Percentiles rank a stretch among this genome's conserved stretches.
Evolutionary conservation across 1,140 invertebrate species (phyloP).

Genomic region (Brachystomella parvula): DNA sequence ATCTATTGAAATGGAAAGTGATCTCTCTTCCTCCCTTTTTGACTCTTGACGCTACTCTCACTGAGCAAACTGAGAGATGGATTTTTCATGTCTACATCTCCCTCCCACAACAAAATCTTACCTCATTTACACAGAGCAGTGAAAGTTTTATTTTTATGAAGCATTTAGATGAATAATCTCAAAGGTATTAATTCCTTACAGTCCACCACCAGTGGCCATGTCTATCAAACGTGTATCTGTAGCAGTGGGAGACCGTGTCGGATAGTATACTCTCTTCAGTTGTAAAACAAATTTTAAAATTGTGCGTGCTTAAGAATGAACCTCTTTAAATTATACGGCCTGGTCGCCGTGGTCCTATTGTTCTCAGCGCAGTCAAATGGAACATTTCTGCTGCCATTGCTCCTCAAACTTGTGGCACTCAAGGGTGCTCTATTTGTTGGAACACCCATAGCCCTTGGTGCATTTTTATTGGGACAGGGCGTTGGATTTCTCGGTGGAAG

Average conservation of each 20-base stretch:
- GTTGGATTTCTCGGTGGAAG: conserved; percentile 35
- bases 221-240: background rate
- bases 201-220: background rate
- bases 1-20: too few species aligned
- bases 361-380: background rate
- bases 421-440: conserved; percentile 35
- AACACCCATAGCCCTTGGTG: conserved; percentile 31
- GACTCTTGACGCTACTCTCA: too few species aligned
- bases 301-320: background rate
- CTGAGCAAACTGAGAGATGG: too few species aligned
- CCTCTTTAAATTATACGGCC: background rate
- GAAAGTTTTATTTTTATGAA: too few species aligned
- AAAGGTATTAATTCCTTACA: background rate
- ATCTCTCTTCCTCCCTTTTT: too few species aligned
- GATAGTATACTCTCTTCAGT: background rate
- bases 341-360: background rate
- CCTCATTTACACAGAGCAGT: too few species aligned
- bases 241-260: background rate
- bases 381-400: conserved; percentile 18
- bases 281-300: background rate
- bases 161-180: too few species aligned
- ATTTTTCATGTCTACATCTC: too few species aligned
- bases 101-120: too few species aligned
- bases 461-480: conserved; percentile 35
- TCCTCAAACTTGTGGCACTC: conserved; percentile 30